Percentiles rank a stretch among this genome's conserved stretches.
Conservation (phyloP, 2,888 invertebrate species). For the Ferdinandea cuprea region DNA sequence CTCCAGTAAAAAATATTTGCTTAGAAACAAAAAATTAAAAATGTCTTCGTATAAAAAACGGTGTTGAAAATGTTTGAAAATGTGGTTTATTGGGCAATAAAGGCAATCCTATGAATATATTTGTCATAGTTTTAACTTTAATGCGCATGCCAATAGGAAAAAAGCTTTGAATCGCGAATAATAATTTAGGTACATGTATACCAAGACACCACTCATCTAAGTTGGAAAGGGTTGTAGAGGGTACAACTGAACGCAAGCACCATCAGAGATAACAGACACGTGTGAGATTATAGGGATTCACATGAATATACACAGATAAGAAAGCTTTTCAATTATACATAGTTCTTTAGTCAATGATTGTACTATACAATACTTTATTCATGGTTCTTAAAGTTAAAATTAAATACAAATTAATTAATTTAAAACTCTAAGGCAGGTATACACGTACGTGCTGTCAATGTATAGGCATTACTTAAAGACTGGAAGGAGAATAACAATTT, state of each 20-base stretch:
- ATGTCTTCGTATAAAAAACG: too few species aligned
- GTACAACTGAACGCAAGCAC: constrained; percentile 31
- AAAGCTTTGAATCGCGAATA: constrained; percentile 24
- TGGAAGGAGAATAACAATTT: background rate
- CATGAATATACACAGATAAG: constrained; percentile 43
- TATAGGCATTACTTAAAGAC: background rate
- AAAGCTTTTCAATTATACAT: constrained; percentile 30
- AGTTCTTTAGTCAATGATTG: background rate
- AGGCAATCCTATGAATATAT: background rate
- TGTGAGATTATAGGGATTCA: constrained; percentile 54
- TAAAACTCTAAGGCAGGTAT: too few species aligned
- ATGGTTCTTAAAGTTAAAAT: background rate
- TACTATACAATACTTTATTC: background rate
- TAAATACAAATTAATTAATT: background rate
- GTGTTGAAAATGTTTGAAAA: too few species aligned
- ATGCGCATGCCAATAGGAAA: constrained; percentile 33
- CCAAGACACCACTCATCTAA: background rate
- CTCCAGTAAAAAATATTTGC: too few species aligned
- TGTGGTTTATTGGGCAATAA: too few species aligned
- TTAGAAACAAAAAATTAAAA: too few species aligned
- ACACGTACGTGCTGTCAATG: too few species aligned
- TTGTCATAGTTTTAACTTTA: background rate
- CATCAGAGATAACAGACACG: constrained; percentile 52
- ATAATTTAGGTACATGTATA: background rate
- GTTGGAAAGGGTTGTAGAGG: constrained; percentile 13